Percentiles rank a stretch among this genome's conserved stretches.
phyloP scores from a whole-genome alignment of 2,113 vertebrate species.

The Thymallus thymallus region DNA sequence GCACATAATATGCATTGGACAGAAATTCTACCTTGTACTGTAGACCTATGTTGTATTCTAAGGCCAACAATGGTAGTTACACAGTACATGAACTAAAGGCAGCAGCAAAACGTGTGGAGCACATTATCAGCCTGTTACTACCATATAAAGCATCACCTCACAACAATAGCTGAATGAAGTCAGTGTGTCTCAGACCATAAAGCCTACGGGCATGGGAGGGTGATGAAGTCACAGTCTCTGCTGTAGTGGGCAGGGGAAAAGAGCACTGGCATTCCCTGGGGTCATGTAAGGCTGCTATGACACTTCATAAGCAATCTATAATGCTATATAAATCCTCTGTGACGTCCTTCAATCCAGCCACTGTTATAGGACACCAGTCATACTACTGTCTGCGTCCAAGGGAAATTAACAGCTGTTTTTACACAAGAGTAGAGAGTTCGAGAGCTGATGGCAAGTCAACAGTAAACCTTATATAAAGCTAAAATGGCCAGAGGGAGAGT shows the following conservation, averaged over 20 bases:
- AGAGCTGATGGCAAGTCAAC: not conserved
- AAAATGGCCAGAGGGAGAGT: too few species aligned
- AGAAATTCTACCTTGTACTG: too few species aligned
- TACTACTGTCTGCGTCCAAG: not conserved
- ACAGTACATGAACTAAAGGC: not conserved
- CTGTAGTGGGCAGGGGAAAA: not conserved
- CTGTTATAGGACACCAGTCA: not conserved
- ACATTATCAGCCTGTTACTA: not conserved
- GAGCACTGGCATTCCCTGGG: not conserved
- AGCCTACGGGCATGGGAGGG: not conserved
- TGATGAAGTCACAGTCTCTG: not conserved
- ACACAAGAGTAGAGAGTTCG: not conserved
- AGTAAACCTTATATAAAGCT: not conserved
- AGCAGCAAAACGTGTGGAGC: not conserved
- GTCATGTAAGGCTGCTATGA: not conserved
- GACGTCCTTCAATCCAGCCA: too few species aligned
- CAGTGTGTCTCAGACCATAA: not conserved
- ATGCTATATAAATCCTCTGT: too few species aligned
- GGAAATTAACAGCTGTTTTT: not conserved
- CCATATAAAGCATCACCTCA: not conserved
- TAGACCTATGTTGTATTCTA: too few species aligned
- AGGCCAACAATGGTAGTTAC: too few species aligned
- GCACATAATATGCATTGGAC: too few species aligned
- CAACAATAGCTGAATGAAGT: conserved; percentile 3
- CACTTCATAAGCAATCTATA: not conserved